A percentile compares a stretch with the other conserved stretches of the same genome.
Evolutionary conservation across 2,797 vertebrate species (phyloP).

Genomic region (Microhierax caerulescens): DNA sequence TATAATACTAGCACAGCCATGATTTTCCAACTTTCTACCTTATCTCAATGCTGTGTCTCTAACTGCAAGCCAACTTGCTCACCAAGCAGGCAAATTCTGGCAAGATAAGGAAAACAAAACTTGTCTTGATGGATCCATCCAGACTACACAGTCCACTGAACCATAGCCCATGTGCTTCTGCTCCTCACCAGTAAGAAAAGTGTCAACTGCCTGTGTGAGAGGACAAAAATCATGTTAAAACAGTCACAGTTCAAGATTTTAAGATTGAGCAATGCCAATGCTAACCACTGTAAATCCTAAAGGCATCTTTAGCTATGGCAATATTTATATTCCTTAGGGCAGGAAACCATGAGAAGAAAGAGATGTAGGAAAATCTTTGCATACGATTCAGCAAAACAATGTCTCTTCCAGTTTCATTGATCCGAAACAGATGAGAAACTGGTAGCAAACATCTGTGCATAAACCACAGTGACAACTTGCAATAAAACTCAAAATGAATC

Average conservation of each 20-base stretch:
- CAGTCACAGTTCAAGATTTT: neutral
- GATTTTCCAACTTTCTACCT: neutral
- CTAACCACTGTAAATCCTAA: neutral
- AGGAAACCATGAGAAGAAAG: neutral
- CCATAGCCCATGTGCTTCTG: neutral
- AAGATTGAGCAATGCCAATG: neutral
- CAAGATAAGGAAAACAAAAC: neutral
- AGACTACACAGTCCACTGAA: neutral
- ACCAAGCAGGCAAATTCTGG: neutral
- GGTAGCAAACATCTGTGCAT: neutral
- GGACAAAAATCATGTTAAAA: neutral
- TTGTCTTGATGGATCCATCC: neutral
- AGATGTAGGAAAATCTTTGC: neutral
- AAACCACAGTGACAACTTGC: neutral
- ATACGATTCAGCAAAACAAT: neutral
- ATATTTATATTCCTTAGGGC: neutral
- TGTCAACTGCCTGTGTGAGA: neutral
- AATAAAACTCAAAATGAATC: neutral
- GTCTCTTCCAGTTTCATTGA: neutral
- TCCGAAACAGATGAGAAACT: neutral
- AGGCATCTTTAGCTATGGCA: neutral
- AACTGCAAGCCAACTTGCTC: neutral
- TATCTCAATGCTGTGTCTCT: neutral
- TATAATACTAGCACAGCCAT: accelerated
- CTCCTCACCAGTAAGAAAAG: neutral